Evolutionary conservation across 2,888 invertebrate genomes (phyloP), one percentile per base, ranked within the genome.

Genomic region (Mythimna vitellina): DNA sequence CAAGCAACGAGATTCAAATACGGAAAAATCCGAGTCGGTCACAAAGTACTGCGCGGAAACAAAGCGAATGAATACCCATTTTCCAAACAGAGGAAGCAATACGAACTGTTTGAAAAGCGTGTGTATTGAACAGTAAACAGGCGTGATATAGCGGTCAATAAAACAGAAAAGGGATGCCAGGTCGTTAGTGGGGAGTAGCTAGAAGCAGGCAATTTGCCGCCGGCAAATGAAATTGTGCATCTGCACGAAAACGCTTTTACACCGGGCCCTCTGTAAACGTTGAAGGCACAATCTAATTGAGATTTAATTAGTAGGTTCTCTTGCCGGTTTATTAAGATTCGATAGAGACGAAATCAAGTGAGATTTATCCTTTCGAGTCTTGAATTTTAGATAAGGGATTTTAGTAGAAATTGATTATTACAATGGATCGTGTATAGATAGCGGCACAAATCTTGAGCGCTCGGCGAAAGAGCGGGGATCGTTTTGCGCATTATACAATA

Each of bases 161-260:
- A 87, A 86, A 83, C 65, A 75, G 65, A 53, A 81, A 69, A 57
- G 79, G 60, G 60, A 70, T 77, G 80, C 73, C 70, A 65, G 77
- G 58, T 74, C 74, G 78, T 81, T 84, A 81, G 57, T 61, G 70
- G 73, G 81, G 76, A 71, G 72, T 76, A 76, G 58, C 63, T 76
- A 64, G 62, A 78, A 66, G 74, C 73, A 70, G 75, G 83, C 81
- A 87, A 87, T 86, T 87, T 81, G 61, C 80, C 76, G 74, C 51
- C 67, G 62, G 70, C 67, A 65, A 80, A 80, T 83, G 69, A 74
- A 83, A 83, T 83, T 84, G 83, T 84, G 85, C 84, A 83, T 83
- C 81, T 84, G 81, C 77, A 79, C 79, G 77, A 74, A 79, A 83
- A 83, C 62, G 81, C 73, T 78, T 84, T 83, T 78, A 80, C 58